Conservation (phyloP, 2,888 invertebrate species). For the Drosophila falleni region DNA sequence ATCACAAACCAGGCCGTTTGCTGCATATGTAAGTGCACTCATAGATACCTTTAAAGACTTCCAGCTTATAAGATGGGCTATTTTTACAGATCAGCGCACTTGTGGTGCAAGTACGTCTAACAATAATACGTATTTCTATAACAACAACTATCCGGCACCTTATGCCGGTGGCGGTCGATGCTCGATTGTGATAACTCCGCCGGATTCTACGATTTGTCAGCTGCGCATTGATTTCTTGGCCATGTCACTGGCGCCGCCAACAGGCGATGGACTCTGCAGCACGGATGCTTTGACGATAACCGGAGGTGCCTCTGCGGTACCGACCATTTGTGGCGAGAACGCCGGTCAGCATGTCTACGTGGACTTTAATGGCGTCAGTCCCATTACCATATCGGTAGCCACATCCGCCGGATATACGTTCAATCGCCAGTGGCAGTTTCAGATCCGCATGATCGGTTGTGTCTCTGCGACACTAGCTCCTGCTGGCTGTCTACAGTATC, state of each 20-base stretch:
- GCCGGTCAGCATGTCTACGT: constrained; percentile 92
- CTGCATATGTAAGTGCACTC: constrained; percentile 90
- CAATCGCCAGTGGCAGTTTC: constrained; percentile 91
- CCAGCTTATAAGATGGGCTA: neutral
- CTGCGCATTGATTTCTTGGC: constrained; percentile 92
- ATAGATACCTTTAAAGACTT: rapidly evolving
- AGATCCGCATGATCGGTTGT: constrained; percentile 90
- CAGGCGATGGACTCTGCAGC: constrained; percentile 89
- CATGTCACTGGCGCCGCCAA: constrained; percentile 90
- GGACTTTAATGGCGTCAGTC: constrained; percentile 89
- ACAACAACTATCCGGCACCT: constrained; percentile 90
- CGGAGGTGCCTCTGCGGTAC: constrained; percentile 89
- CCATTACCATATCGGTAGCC: constrained; percentile 89
- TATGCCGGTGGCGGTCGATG: constrained; percentile 90
- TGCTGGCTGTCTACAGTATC: constrained; percentile 92
- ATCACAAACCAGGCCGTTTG: constrained; percentile 90
- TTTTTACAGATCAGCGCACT: constrained; percentile 88
- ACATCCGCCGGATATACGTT: constrained; percentile 88
- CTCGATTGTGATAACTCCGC: constrained; percentile 89
- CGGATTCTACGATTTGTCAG: constrained; percentile 87
- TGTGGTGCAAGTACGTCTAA: constrained; percentile 90
- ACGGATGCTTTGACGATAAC: constrained; percentile 90
- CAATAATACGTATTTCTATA: constrained; percentile 94
- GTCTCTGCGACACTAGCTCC: constrained; percentile 90
- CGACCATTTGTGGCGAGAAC: constrained; percentile 92